Evolutionary conservation across 2,888 invertebrate genomes (phyloP).

Genomic region (Lepidocyrtinus sp.): DNA sequence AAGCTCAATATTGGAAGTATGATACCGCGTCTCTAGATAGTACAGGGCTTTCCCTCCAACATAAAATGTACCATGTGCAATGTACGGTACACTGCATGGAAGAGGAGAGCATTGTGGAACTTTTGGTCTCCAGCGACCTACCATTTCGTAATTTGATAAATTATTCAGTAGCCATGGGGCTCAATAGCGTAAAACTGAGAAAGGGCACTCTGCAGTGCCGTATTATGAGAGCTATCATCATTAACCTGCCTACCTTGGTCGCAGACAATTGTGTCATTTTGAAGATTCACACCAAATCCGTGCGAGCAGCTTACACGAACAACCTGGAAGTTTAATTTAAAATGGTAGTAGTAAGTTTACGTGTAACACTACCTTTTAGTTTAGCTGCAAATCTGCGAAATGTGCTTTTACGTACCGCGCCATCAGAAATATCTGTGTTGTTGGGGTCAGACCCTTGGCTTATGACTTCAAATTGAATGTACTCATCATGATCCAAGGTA

Average conservation of each 20-base stretch:
- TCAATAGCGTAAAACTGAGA: too few species aligned
- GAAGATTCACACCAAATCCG: conserved; percentile 84
- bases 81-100: conserved; percentile 68
- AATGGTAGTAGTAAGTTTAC: too few species aligned
- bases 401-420: conserved; percentile 75
- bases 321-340: too few species aligned
- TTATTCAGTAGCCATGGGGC: too few species aligned
- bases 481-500: conserved; percentile 75
- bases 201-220: too few species aligned
- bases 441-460: conserved; percentile 82
- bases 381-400: too few species aligned
- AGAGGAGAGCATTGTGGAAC: conserved; percentile 79
- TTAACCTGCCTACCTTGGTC: conserved; percentile 80
- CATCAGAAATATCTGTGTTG: conserved; percentile 83
- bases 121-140: conserved; percentile 83
- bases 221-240: too few species aligned
- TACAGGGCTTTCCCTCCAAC: conserved; percentile 69
- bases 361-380: too few species aligned
- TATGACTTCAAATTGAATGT: conserved; percentile 81
- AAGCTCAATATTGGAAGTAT: conserved; percentile 74
- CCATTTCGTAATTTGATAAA: neutral
- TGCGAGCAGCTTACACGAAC: conserved; percentile 84
- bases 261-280: conserved; percentile 75
- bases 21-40: conserved; percentile 75
- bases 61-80: conserved; percentile 68